phyloP scores from a whole-genome alignment of 2,888 invertebrate genomes.

The Temnothorax unifasciatus region DNA sequence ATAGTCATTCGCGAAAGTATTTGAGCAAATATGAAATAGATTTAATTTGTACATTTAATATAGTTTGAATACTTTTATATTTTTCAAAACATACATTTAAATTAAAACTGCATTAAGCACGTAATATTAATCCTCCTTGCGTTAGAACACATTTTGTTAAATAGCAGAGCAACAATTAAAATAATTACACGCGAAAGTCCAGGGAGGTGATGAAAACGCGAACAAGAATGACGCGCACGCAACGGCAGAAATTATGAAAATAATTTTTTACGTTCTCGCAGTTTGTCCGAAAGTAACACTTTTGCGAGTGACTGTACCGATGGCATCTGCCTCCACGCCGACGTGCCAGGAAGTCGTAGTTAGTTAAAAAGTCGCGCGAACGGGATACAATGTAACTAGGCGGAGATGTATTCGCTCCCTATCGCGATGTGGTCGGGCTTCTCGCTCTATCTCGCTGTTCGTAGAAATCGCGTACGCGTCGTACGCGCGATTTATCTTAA shows the following conservation, averaged over 20 bases:
- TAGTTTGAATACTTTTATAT: slow-evolving; percentile 13
- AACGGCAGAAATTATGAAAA: not conserved
- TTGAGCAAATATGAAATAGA: not conserved
- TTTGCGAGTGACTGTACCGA: slow-evolving; percentile 24
- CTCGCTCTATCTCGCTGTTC: not conserved
- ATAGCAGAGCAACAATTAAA: not conserved
- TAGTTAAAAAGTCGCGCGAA: slow-evolving; percentile 30
- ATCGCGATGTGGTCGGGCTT: not conserved
- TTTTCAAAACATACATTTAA: slow-evolving; percentile 4
- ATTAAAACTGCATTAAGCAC: not conserved
- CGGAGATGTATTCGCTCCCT: slow-evolving; percentile 14
- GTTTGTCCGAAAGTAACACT: not conserved
- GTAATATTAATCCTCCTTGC: not conserved
- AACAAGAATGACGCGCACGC: not conserved
- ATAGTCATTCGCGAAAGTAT: slow-evolving; percentile 11
- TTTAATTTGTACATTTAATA: not conserved
- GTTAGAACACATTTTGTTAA: not conserved
- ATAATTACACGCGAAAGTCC: not conserved
- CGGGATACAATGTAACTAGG: slow-evolving; percentile 53
- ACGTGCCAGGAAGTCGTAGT: slow-evolving; percentile 30
- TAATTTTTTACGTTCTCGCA: not conserved
- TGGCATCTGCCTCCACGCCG: not conserved
- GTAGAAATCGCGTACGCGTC: no score
- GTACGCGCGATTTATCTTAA: slow-evolving; percentile 21
- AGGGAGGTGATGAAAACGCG: not conserved